phyloP scores from a whole-genome alignment of 1,140 invertebrate genomes.

The Drosophila saltans region DNA sequence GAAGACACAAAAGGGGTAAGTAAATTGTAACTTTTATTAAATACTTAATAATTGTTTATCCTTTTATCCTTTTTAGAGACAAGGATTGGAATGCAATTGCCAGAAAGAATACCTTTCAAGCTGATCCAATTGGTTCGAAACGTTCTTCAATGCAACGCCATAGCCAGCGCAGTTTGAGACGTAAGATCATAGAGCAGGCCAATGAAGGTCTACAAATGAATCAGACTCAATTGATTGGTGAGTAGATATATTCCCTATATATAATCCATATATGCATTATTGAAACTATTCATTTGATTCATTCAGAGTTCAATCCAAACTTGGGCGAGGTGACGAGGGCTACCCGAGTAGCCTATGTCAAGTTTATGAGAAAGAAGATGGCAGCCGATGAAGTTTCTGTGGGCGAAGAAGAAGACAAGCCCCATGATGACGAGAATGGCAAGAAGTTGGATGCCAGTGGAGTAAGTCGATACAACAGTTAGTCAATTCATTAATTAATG shows the following conservation, averaged over 20 bases:
- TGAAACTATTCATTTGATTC: not conserved
- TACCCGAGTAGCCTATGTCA: constrained; percentile 92
- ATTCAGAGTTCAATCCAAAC: constrained; percentile 91
- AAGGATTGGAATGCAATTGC: constrained; percentile 94
- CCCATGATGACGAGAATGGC: constrained; percentile 24
- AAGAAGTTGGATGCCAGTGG: constrained; percentile 51
- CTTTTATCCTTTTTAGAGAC: constrained; percentile 70
- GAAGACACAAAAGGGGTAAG: constrained; percentile 84
- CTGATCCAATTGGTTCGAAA: constrained; percentile 91
- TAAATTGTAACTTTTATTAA: not conserved
- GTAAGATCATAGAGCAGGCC: constrained; percentile 86
- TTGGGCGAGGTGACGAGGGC: constrained; percentile 88
- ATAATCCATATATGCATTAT: too few species aligned
- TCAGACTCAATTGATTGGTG: constrained; percentile 84
- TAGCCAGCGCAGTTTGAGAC: constrained; percentile 88
- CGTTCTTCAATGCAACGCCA: constrained; percentile 86
- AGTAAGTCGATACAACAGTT: constrained; percentile 23
- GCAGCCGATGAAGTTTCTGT: constrained; percentile 73
- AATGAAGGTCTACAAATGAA: constrained; percentile 83
- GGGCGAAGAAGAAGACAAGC: constrained; percentile 40
- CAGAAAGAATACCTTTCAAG: constrained; percentile 86
- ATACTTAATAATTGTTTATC: not conserved
- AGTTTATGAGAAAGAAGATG: constrained; percentile 90
- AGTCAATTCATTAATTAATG: too few species aligned
- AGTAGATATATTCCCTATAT: not conserved